Base-by-base conservation (phyloP, 2,888 invertebrate species). In the Cryptocephalus primarius region DNA sequence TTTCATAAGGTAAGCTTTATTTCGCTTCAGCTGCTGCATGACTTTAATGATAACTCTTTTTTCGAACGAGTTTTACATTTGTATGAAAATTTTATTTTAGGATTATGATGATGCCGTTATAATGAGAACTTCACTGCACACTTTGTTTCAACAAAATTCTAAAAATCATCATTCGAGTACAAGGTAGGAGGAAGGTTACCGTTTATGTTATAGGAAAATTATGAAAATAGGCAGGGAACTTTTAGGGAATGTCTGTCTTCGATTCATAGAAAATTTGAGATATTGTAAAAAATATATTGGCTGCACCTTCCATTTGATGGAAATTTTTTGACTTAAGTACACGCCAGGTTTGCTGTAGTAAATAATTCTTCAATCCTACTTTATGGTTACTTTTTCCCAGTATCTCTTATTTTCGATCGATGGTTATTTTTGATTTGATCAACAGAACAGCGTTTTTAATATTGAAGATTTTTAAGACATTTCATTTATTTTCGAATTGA, bases 101-200 rank as follows among this genome's bases (percentile, higher is more conserved):
- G 63, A 66, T 47, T 60, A 60, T 48, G 65, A 66, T 46, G 67
- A 66, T 45, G 54, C 59, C 22, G 52, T 61, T 43, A 55, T 62
- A 39, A 62, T 62, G 52, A 58, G 64, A 55, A 60, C 62, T 43
- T 63, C 63, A 31, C 56, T 66, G 33, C 64, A 64, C 54, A 58
- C 64, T n/a, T 49, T 65, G 40, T 68, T 67, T 56, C 65, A 66
- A 51, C 58, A 61, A 44, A 62, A 65, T 48, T 55, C 59, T 9
- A 63, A 59, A 58, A 61, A 57, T 49, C 60, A 60, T 42, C 57
- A 55, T 22, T 53, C 59, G 32, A 53, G 44, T 45, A 47, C 51
- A 42, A 55, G 58, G 56, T 55, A 52, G 44, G 49, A 36, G 6
- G 12, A 22, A 22, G 22, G 22, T 22, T 22, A 22, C 22, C 22